Evolutionary conservation across 1,140 invertebrate species (phyloP).

Genomic region (Steinernema feltiae): DNA sequence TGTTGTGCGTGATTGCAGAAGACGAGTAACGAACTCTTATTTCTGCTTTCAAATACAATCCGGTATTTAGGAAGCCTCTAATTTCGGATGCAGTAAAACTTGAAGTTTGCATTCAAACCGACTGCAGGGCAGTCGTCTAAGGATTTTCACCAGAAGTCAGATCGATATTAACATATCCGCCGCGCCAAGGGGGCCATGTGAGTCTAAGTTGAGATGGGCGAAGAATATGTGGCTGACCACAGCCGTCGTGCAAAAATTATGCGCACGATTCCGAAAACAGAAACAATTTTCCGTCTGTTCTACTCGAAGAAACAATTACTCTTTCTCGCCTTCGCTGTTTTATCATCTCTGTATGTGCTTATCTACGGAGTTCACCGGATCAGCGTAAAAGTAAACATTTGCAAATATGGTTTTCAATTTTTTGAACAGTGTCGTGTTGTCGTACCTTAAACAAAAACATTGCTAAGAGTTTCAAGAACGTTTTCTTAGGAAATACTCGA

Average conservation of each 20-base stretch:
- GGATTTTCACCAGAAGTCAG: neutral
- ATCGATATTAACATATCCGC: neutral
- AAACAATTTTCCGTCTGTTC: neutral
- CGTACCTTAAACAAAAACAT: neutral
- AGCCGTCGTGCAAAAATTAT: neutral
- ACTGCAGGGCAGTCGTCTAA: slow-evolving; percentile 6
- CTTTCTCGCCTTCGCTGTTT: neutral
- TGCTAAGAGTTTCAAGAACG: neutral
- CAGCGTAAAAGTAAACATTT: neutral
- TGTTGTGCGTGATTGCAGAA: too few species aligned
- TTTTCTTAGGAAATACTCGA: neutral
- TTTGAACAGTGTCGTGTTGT: neutral
- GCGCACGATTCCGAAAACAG: too few species aligned
- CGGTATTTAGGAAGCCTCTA: too few species aligned
- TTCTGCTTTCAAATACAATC: too few species aligned
- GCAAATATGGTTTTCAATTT: too few species aligned
- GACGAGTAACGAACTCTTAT: too few species aligned
- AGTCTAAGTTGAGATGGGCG: too few species aligned
- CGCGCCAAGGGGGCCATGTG: neutral
- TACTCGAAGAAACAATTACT: neutral
- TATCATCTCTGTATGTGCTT: neutral
- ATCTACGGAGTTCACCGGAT: neutral
- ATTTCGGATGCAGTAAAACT: too few species aligned
- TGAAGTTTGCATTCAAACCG: too few species aligned
- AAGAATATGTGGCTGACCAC: too few species aligned